Evolutionary conservation across 2,888 invertebrate species (phyloP), one percentile per base, ranked within the genome.

Genomic region (Aphodius sticticus): DNA sequence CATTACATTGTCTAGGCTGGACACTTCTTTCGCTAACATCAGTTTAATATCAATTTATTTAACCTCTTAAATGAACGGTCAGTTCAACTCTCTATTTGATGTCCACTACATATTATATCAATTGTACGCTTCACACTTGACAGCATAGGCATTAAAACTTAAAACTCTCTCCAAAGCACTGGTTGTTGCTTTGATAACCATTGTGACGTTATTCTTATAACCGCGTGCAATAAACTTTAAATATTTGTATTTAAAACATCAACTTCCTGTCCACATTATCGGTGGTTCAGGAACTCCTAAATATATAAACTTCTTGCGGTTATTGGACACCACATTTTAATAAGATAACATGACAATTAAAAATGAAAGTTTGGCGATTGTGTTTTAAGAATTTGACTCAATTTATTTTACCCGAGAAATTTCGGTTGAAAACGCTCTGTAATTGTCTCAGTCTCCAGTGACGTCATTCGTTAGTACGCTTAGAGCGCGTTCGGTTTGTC

Each of bases 51-150:
- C 53, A 53, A 53, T 53, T 53, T 53, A 53, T 53, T 53, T 53
- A 53, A 53, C 53, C 53, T 53, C 53, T 53, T 53, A 53, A 53
- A 53, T 53, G 7, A 53, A 53, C 9, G 53, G 53, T 9, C 53
- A 53, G 53, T 53, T 53, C 53, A 53, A 53, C 53, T 53, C 53
- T 53, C 53, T 53, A 53, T 53, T 53, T 53, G 53, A 53, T 53
- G 53, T 53, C 7, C 4, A 12, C 26, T 26, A 26, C 26, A 26
- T 26, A 26, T 26, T 53, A 53, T 53, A 53, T 53, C 53, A 53
- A 53, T 53, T 53, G 53, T 3, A 12, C 12, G 53, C 9, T 53
- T 2, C 53, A 5, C 7, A 9, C 53, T 9, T 53, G 53, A 53
- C 53, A 53, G 12, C n/a, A n/a, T n/a, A n/a, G n/a, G n/a, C n/a